Percentiles rank a stretch among this genome's conserved stretches.
These are phyloP conservation scores for Drosophila mercatorum DNA, from an alignment of 2,888 invertebrate species.

Conservation along the genomic window DNA sequence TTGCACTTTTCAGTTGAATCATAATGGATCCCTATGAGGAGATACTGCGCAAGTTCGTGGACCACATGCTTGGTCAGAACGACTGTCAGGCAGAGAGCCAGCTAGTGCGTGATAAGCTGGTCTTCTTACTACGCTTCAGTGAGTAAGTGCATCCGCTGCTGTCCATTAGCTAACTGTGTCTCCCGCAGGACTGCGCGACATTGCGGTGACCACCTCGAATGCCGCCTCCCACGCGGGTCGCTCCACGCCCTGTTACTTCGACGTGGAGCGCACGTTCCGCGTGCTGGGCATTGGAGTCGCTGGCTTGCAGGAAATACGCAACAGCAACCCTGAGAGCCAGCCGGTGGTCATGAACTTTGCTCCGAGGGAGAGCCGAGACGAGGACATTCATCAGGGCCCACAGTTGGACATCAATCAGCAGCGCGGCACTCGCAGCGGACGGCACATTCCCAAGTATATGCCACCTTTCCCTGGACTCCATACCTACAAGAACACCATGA, in stretches of 20 bases:
- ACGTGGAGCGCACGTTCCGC: conserved; percentile 48
- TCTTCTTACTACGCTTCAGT: conserved; percentile 28
- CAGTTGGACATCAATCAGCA: conserved; percentile 7
- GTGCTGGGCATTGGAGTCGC: conserved; percentile 15
- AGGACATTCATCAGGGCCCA: conserved; percentile 13
- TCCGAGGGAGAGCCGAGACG: background rate
- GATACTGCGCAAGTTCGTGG: conserved; percentile 9
- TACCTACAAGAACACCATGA: conserved; percentile 33
- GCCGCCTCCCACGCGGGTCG: conserved; percentile 44
- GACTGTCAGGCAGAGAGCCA: conserved; percentile 3
- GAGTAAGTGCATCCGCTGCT: conserved; percentile 24
- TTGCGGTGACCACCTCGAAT: conserved; percentile 23
- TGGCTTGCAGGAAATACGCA: conserved; percentile 13
- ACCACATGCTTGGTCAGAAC: conserved; percentile 19
- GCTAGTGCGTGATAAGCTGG: conserved; percentile 16
- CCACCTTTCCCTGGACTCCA: conserved; percentile 47
- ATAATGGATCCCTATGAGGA: conserved; percentile 20
- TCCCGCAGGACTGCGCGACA: conserved; percentile 30
- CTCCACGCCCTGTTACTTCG: conserved; percentile 36
- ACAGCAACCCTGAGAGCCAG: background rate
- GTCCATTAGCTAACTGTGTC: background rate
- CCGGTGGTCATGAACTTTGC: background rate
- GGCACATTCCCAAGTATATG: conserved; percentile 49
- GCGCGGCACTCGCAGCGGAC: background rate
- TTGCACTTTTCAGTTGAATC: background rate